phyloP scores from a whole-genome alignment of 1,140 invertebrate species.

The Bombus picipes region DNA sequence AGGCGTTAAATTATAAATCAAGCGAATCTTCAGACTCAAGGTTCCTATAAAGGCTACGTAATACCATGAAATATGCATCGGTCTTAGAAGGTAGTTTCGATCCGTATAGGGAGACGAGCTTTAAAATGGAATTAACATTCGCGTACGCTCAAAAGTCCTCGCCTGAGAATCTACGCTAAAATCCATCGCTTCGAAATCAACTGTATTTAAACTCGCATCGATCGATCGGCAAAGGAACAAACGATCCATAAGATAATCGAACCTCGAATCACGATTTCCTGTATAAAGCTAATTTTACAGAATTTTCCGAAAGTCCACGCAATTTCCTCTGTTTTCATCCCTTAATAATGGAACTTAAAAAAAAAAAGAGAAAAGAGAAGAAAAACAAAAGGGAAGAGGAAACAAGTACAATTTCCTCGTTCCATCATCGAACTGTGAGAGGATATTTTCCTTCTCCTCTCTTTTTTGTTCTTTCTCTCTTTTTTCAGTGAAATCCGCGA shows the following conservation, averaged over 20 bases:
- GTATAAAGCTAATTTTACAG: neutral
- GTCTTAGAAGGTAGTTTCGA: conserved; percentile 79
- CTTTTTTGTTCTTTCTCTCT: neutral
- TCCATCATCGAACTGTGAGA: neutral
- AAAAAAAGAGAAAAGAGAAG: neutral
- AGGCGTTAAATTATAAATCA: conserved; percentile 76
- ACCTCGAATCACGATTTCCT: neutral
- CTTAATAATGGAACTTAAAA: neutral
- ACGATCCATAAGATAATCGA: neutral
- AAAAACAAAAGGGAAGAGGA: neutral
- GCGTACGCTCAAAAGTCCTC: conserved; percentile 38
- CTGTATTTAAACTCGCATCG: too few relatives aligned
- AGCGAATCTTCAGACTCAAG: conserved; percentile 72
- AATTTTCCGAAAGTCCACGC: neutral
- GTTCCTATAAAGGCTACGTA: conserved; percentile 54
- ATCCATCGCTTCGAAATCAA: neutral
- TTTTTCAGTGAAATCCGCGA: conserved; percentile 44
- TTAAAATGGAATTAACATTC: conserved; percentile 81
- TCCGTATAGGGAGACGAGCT: conserved; percentile 43
- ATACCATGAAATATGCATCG: conserved; percentile 80
- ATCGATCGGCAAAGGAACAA: too few relatives aligned
- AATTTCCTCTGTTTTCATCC: neutral
- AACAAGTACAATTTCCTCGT: neutral
- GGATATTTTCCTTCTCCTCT: neutral
- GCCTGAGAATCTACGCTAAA: conserved; percentile 48